These are phyloP conservation scores for Helobdella robusta DNA, from an alignment of 2,888 invertebrate species.

Conservation along the genomic window DNA sequence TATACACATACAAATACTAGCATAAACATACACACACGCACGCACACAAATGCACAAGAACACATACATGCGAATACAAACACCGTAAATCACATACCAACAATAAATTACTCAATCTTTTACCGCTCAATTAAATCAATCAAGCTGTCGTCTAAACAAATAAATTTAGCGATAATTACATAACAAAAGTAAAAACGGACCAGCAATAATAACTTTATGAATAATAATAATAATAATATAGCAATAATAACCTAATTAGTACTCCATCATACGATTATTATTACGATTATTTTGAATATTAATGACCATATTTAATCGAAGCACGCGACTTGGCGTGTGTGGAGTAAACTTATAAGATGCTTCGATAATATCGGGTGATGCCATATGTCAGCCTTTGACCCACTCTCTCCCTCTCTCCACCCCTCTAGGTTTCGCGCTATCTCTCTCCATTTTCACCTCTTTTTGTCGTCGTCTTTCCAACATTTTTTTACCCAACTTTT, in stretches of 20 bases:
- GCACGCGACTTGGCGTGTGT: too few species aligned
- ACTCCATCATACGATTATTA: too few species aligned
- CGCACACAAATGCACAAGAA: slow-evolving; percentile 5
- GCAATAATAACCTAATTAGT: neutral
- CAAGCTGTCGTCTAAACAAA: neutral
- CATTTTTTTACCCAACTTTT: neutral
- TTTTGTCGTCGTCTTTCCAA: neutral
- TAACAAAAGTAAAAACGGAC: neutral
- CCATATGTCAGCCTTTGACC: neutral
- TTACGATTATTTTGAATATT: too few species aligned
- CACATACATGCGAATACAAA: neutral
- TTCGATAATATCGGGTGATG: too few species aligned
- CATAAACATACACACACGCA: slow-evolving; percentile 12
- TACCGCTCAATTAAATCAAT: neutral
- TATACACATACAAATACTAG: slow-evolving; percentile 5
- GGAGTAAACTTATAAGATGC: too few species aligned
- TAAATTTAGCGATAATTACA: neutral
- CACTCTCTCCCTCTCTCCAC: neutral
- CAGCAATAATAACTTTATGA: neutral
- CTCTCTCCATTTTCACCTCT: neutral
- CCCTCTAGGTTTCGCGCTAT: slow-evolving; percentile 1
- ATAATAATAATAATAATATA: neutral
- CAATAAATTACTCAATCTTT: neutral
- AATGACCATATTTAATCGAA: too few species aligned
- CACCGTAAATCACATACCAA: neutral